Evolutionary conservation across 2,797 vertebrate species (phyloP), one percentile per base, ranked within the genome.

Genomic region (Moxostoma hubbsi): DNA sequence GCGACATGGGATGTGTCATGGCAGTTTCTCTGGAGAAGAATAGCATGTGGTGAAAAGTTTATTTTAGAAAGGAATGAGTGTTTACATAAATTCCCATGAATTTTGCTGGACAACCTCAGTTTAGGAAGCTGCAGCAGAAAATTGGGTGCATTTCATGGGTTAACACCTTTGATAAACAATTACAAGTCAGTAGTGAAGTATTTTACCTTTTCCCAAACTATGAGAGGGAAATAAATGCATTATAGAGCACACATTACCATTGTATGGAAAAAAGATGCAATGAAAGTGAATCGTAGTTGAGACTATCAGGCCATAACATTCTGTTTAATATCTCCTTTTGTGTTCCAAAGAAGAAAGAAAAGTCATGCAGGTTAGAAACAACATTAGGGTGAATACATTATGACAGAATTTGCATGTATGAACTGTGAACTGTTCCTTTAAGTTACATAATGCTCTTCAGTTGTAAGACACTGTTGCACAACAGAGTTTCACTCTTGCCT

Each of bases 381-480:
- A 36, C 36, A 36, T 36, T 36, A 36, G 36, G 4, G 36, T 36
- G 36, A 36, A 36, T 36, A 5, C 36, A 36, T 36, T 4, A 36
- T 36, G 36, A 36, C 36, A 36, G 18, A 24, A 24, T 36, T 36
- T 36, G 4, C 36, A 4, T 36, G 3, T 36, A 36, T 36, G 36
- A 36, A 36, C 36, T 36, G 36, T 5, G 36, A 36, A 36, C 2
- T 4, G 4, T 36, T 36, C 3, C 36, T 36, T 36, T 36, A 36
- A 36, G 36, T 36, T 4, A 36, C 36, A 36, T 36, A 36, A 36
- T 36, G 36, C 36, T 47, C 47, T 64, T 77, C 71, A 64, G 65
- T 82, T 58, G 72, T 36, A 77, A 76, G 57, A 81, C 13, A 73
- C 69, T 74, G 81, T 90, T 88, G 63, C 82, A 84, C 83, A 87